Evolutionary conservation across 2,797 vertebrate genomes (phyloP), one percentile per base, ranked within the genome.

Genomic region (Hybognathus amarus): DNA sequence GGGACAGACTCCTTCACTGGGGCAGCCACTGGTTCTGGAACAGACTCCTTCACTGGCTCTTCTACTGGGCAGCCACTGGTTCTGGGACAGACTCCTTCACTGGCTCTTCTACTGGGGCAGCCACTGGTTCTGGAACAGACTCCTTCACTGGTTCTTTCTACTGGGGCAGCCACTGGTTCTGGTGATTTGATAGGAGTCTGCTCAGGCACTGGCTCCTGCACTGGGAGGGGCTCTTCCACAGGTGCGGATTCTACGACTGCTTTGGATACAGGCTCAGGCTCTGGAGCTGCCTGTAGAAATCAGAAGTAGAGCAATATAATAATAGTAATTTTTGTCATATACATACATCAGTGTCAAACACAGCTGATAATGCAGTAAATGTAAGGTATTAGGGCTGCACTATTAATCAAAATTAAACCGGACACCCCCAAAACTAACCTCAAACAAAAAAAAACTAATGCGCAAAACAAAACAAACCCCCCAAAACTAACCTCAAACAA

Each of bases 151-250:
- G 45, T 4, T 54, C 42, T 27, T n/a, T 54, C 18, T 15, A 67
- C 64, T 2, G 64, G 36, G 8, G 45, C 24, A 9, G 47, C 5
- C 12, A 79, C 68, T 2, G 83, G 22, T 45, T 83, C 88, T 54
- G 66, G 33, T 12, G 24, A 20, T 0, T 27, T 80, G 8, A 17
- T 42, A 1, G n/a, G 54, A 20, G 68, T 15, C 5, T 84, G 85
- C 20, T 85, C 86, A 24, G 80, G 52, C 50, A 24, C 87, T 11
- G 76, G 38, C 40, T 87, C 75, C 30, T 79, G 69, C 69, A 85
- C 82, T 20, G 77, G 80, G 33, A 85, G 6, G 40, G 81, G 56
- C 15, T 83, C 47, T 8, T 80, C 56, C 20, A 66, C 81, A 8
- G 52, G 2, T 47, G 47, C 27, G 4, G 80, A 36, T 45, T 4